Evolutionary conservation across 2,113 vertebrate species (phyloP).

Genomic region (Myrmophylax atrothorax): DNA sequence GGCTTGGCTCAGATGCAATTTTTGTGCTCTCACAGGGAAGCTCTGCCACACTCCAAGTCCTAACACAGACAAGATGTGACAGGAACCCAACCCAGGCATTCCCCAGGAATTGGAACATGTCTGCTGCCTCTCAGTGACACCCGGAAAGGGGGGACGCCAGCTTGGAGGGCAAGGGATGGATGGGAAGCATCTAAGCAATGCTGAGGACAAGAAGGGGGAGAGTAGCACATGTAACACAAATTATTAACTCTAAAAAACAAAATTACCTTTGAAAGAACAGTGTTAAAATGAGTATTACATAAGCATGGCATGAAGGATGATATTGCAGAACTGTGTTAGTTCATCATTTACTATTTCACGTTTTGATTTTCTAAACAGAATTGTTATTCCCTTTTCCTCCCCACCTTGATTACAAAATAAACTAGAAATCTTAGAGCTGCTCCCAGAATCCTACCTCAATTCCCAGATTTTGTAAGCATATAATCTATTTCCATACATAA

Average conservation of each 20-base stretch:
- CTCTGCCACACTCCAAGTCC: neutral
- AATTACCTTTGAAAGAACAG: neutral
- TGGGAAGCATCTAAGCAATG: neutral
- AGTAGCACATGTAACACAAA: neutral
- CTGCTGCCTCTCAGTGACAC: neutral
- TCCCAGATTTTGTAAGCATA: neutral
- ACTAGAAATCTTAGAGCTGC: neutral
- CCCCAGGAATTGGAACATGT: neutral
- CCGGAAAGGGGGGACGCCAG: accelerated
- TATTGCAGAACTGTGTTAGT: neutral
- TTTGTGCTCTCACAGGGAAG: neutral
- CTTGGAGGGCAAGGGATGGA: neutral
- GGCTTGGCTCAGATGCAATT: neutral
- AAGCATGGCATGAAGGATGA: neutral
- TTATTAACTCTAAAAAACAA: neutral
- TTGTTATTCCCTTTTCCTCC: neutral
- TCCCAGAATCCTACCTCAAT: neutral
- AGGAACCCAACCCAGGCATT: neutral
- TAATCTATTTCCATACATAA: neutral
- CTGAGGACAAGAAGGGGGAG: neutral
- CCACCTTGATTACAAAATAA: neutral
- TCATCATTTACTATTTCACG: neutral
- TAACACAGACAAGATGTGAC: neutral
- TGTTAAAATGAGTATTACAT: neutral
- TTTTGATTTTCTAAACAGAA: neutral